A percentile compares a stretch with the other conserved stretches of the same genome.
Conservation (phyloP, 2,888 invertebrate genomes). For the Torymus texanus region DNA sequence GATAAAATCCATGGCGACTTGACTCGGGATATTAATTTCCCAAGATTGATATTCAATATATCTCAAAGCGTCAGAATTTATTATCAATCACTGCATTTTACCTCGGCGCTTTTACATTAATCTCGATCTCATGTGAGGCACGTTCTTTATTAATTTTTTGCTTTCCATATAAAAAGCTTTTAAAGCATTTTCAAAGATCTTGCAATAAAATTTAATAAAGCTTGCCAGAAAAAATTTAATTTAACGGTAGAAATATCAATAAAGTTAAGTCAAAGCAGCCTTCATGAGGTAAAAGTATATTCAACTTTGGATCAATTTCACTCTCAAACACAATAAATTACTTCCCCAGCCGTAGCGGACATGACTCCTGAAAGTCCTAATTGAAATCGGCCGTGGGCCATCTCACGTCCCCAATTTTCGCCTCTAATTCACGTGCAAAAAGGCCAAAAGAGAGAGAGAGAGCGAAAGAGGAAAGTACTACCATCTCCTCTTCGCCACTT, state of each 20-base stretch:
- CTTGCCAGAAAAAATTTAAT: too few relatives aligned
- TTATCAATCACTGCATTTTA: slow-evolving; percentile 14
- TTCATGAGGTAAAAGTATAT: too few relatives aligned
- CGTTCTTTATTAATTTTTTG: slow-evolving; percentile 16
- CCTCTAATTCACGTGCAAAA: slow-evolving; percentile 14
- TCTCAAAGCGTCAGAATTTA: not conserved
- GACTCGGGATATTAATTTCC: slow-evolving; percentile 15
- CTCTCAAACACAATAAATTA: too few relatives aligned
- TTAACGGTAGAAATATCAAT: too few relatives aligned
- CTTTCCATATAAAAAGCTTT: not conserved
- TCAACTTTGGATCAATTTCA: too few relatives aligned
- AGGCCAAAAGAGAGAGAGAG: not conserved
- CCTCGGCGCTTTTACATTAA: not conserved
- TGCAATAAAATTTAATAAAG: too few relatives aligned
- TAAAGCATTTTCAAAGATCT: not conserved
- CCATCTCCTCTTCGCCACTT: too few relatives aligned
- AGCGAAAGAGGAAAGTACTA: too few relatives aligned
- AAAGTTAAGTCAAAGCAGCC: not conserved
- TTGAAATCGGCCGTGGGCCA: not conserved
- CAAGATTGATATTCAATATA: slow-evolving; percentile 13
- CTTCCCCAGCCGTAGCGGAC: too few relatives aligned
- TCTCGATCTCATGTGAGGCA: not conserved
- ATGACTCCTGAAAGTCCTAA: not conserved
- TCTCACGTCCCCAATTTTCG: slow-evolving; percentile 12
- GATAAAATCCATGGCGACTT: slow-evolving; percentile 13